Conservation (phyloP, 2,888 invertebrate species). For the Prostheceraeus crozeri region DNA sequence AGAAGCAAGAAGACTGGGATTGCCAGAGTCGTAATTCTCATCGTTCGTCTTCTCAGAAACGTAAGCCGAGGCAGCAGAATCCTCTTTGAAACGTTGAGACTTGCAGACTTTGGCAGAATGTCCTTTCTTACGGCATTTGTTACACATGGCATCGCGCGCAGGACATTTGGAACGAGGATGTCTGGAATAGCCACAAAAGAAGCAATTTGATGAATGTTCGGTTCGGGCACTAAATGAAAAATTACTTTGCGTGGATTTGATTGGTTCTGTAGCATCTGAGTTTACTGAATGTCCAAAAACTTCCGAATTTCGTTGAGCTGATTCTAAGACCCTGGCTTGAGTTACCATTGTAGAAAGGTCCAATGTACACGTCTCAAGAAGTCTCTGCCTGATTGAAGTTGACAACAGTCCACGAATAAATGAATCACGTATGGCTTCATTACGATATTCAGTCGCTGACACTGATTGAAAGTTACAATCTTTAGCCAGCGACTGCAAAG, state of each 20-base stretch:
- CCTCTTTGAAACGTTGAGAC: too few relatives aligned
- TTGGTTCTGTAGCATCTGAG: too few relatives aligned
- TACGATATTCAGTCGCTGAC: constrained; percentile 3
- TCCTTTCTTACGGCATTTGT: constrained; percentile 27
- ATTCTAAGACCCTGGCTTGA: constrained; percentile 24
- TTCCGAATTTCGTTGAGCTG: too few relatives aligned
- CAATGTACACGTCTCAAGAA: constrained; percentile 22
- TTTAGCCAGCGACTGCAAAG: constrained; percentile 19
- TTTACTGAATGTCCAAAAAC: too few relatives aligned
- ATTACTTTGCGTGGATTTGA: too few relatives aligned
- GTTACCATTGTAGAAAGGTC: constrained; percentile 16
- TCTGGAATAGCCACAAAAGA: constrained; percentile 30
- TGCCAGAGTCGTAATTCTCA: too few relatives aligned
- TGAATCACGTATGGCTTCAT: constrained; percentile 29
- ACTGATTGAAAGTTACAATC: constrained; percentile 32
- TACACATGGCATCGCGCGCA: constrained; percentile 22
- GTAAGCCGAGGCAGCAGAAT: too few relatives aligned
- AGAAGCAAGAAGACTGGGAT: too few relatives aligned
- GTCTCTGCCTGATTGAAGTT: constrained; percentile 23
- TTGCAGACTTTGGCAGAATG: constrained; percentile 32
- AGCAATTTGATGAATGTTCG: constrained; percentile 28
- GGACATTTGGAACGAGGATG: constrained; percentile 31
- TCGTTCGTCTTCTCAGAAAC: too few relatives aligned
- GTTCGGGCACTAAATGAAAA: constrained; percentile 22
- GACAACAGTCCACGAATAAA: constrained; percentile 24